Base-by-base conservation (phyloP, 2,888 invertebrate species). In the Candidula unifasciata region DNA sequence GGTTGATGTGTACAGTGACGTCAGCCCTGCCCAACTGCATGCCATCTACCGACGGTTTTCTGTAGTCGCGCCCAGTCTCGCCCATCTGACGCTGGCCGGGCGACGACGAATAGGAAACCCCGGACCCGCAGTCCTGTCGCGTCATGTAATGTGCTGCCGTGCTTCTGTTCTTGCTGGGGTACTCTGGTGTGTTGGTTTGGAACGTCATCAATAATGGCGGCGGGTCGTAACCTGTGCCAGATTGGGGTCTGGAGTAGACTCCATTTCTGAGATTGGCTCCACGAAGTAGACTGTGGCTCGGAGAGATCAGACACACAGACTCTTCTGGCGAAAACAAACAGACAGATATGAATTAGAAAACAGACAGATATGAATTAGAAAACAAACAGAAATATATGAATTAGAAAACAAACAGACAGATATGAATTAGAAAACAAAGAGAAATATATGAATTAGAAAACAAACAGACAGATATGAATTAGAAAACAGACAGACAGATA, bases 171-270 rank as follows among this genome's bases (percentile, higher is more conserved):
- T 74, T 82, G 54, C 52, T 44, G 1, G 66, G 13, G 74, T 52
- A 27, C 10, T 80, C 80, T 24, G 27, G 0, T 5, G 79, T 52
- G 35, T 8, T 80, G 52, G 78, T n/a, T 44, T 84, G 84, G 54
- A 84, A 84, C 16, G 84, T 84, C 84, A 84, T 84, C 35, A 84
- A 74, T 27, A 84, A 80, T 35, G 84, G 84, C 24, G 84, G 84
- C 16, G 80, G 79, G 35, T 84, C 84, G 64, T 73, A 84, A 24
- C 64, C 84, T 30, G 84, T 57, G 2, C 78, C 83, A 66, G 84
- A 80, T 10, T 77, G 64, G 3, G 83, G 83, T 35, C 78, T 30
- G 27, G 83, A 78, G 74, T 79, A 80, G 74, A 21, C 64, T 35
- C 84, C 84, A 21, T 52, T 60, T 74, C 60, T 84, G 52, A 80